Evolutionary conservation across 2,113 vertebrate genomes (phyloP).

Genomic region (Onychostruthus taczanowskii): DNA sequence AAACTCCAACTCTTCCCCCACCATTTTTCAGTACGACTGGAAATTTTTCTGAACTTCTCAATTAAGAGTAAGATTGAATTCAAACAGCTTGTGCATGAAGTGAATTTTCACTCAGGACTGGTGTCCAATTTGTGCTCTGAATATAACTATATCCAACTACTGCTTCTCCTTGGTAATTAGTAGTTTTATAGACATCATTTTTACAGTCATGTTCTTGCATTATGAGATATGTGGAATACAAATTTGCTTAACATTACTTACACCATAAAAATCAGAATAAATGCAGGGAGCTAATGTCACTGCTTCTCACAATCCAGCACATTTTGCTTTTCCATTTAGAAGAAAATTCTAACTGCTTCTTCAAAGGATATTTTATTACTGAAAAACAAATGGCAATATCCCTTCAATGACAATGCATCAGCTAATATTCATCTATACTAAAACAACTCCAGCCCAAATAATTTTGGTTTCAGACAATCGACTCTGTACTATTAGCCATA

Average conservation of each 20-base stretch:
- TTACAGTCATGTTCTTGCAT: neutral
- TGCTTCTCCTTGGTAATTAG: neutral
- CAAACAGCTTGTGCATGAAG: neutral
- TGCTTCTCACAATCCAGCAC: neutral
- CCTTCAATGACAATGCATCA: neutral
- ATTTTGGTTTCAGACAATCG: constrained; percentile 9
- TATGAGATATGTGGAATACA: neutral
- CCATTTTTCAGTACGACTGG: rapidly evolving
- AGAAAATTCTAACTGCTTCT: neutral
- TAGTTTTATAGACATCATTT: neutral
- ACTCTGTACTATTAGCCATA: neutral
- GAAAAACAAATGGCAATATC: neutral
- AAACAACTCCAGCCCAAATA: neutral
- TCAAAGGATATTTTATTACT: neutral
- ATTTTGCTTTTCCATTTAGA: neutral
- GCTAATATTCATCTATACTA: neutral
- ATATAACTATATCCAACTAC: neutral
- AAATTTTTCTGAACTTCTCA: neutral
- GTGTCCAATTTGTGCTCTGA: neutral
- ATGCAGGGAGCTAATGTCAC: neutral
- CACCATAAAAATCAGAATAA: neutral
- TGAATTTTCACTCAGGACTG: neutral
- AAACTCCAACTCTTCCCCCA: neutral
- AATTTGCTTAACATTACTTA: neutral
- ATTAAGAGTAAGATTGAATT: neutral